phyloP scores from a whole-genome alignment of 2,797 vertebrate genomes.

The Rhabdomys pumilio region DNA sequence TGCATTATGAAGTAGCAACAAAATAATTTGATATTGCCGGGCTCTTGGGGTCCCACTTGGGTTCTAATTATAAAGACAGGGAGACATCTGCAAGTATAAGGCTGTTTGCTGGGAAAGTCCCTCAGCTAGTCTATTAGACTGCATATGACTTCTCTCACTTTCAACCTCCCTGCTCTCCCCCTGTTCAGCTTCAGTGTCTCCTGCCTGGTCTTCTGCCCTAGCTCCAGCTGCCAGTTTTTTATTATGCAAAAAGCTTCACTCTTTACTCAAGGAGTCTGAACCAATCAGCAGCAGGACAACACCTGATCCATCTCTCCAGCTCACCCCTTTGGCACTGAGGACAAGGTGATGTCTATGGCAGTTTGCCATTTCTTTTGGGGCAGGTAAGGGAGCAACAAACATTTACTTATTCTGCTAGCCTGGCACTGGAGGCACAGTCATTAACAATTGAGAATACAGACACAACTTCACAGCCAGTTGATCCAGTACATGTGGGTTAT shows the following conservation, averaged over 20 bases:
- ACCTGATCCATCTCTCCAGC: background rate
- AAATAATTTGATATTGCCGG: background rate
- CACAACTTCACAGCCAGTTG: background rate
- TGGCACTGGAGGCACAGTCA: background rate
- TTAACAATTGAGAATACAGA: background rate
- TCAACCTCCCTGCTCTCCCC: no score
- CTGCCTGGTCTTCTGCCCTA: no score
- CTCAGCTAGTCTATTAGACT: background rate
- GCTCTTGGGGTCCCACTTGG: background rate
- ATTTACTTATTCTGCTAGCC: background rate
- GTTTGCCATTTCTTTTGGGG: background rate
- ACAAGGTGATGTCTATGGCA: background rate
- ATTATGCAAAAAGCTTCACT: background rate
- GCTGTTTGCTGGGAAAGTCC: background rate
- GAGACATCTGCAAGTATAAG: background rate
- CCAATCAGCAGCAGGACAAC: background rate
- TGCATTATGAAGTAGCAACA: background rate
- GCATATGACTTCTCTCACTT: background rate
- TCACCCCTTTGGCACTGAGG: background rate
- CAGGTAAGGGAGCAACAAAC: background rate
- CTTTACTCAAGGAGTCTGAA: background rate
- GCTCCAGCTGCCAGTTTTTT: background rate
- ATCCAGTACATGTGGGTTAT: background rate
- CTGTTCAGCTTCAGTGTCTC: background rate
- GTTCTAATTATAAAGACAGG: background rate